Evolutionary conservation across 2,888 invertebrate genomes (phyloP).

Genomic region (Pristionchus fissidentatus): DNA sequence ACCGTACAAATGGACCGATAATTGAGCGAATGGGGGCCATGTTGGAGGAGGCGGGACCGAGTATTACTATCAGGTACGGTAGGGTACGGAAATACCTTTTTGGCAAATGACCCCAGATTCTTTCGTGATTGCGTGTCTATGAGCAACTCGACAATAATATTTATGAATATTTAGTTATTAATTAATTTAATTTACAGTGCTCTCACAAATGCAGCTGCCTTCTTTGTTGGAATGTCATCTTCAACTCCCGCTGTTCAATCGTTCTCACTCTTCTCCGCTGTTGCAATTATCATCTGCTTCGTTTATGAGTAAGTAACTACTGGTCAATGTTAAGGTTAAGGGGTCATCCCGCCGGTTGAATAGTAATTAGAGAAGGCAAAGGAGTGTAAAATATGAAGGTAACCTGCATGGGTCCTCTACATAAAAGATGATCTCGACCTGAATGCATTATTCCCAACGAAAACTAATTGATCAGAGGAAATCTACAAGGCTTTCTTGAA

Average conservation of each 20-base stretch:
- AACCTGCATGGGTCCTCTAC: too few relatives aligned
- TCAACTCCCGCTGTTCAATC: constrained; percentile 70
- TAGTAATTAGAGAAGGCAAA: too few relatives aligned
- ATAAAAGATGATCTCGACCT: too few relatives aligned
- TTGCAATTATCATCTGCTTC: constrained; percentile 58
- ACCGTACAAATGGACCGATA: constrained; percentile 49
- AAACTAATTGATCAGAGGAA: too few relatives aligned
- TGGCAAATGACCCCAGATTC: not conserved
- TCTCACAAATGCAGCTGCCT: constrained; percentile 62
- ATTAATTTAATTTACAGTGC: constrained; percentile 61
- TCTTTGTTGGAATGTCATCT: constrained; percentile 61
- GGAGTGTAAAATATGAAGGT: too few relatives aligned
- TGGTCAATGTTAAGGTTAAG: too few relatives aligned
- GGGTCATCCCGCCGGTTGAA: too few relatives aligned
- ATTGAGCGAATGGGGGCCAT: constrained; percentile 63
- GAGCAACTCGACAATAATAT: not conserved
- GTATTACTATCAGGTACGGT: constrained; percentile 69
- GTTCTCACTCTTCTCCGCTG: constrained; percentile 67
- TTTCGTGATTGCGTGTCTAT: not conserved
- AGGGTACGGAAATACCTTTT: not conserved
- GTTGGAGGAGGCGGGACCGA: constrained; percentile 71
- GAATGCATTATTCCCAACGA: too few relatives aligned
- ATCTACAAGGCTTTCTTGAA: too few relatives aligned
- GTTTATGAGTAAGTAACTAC: constrained; percentile 56
- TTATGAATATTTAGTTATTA: not conserved